These are phyloP conservation scores for Dromas ardeola DNA, from an alignment of 2,113 vertebrate genomes.

Conservation along the genomic window DNA sequence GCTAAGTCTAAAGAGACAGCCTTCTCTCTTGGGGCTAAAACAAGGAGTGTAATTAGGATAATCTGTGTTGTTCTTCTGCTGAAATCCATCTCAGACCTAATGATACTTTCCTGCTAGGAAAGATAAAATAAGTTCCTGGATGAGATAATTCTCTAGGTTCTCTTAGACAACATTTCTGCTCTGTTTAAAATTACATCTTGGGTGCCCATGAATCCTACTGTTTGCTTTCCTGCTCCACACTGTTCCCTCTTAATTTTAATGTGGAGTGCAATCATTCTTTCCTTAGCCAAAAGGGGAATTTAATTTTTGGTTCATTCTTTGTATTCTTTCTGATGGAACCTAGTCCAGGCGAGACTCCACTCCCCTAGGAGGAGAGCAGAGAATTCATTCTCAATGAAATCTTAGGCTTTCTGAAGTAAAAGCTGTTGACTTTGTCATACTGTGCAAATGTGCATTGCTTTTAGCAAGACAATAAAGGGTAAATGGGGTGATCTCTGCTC, in stretches of 20 bases:
- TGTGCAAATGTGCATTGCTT: conserved; percentile 55
- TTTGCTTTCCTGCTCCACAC: not conserved
- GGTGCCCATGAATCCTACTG: not conserved
- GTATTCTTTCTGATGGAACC: not conserved
- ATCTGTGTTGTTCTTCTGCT: conserved; percentile 1
- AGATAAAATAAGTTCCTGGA: conserved; percentile 16
- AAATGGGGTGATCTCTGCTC: conserved; percentile 71
- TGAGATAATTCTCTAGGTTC: conserved; percentile 1
- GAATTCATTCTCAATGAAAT: conserved; percentile 47
- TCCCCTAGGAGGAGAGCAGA: not conserved
- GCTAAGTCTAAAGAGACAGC: not conserved
- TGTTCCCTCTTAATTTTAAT: not conserved
- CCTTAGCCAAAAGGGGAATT: not conserved
- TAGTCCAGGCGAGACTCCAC: not conserved
- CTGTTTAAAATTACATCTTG: not conserved
- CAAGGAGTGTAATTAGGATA: not conserved
- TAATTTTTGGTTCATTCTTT: not conserved
- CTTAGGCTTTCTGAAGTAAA: conserved; percentile 29
- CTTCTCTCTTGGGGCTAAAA: conserved; percentile 7
- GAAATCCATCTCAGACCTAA: conserved; percentile 16
- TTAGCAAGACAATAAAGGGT: conserved; percentile 76
- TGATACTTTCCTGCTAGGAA: conserved; percentile 11
- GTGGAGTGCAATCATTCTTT: not conserved
- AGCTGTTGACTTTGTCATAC: conserved; percentile 55
- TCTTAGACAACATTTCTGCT: not conserved